A percentile compares a stretch with the other conserved stretches of the same genome.
Evolutionary conservation across 2,113 vertebrate species (phyloP).

Genomic region (Pygoscelis antarcticus): DNA sequence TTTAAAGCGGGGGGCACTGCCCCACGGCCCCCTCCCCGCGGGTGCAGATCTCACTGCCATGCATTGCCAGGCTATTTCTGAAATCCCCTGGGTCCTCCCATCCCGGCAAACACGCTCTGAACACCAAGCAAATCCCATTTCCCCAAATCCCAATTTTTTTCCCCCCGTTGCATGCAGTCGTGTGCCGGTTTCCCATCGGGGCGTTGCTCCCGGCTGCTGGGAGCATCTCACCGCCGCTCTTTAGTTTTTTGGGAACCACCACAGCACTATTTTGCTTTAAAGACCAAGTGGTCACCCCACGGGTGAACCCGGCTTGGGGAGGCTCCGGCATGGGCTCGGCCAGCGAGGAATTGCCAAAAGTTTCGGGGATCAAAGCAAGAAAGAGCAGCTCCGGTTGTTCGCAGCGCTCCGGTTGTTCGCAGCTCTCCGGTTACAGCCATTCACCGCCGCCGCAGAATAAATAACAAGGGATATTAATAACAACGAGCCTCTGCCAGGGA

Average conservation of each 20-base stretch:
- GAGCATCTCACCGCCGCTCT: neutral
- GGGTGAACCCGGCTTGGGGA: accelerated
- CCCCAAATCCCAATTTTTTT: accelerated
- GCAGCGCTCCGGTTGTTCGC: accelerated
- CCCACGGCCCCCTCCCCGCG: accelerated
- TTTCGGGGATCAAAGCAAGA: neutral
- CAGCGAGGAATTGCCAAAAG: neutral
- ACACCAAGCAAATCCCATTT: neutral
- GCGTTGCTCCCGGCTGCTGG: neutral
- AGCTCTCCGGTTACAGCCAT: neutral
- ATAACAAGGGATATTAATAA: constrained; percentile 47
- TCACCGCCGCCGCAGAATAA: neutral
- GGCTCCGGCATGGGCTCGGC: accelerated
- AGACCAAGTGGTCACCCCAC: neutral
- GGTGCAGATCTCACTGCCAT: accelerated
- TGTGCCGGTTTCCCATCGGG: accelerated
- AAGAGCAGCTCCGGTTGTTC: neutral
- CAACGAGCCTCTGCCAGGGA: neutral
- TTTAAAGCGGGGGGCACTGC: neutral
- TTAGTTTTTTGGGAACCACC: accelerated
- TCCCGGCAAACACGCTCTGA: neutral
- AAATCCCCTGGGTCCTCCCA: neutral
- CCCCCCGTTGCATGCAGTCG: accelerated
- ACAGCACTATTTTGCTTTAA: neutral
- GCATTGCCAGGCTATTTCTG: neutral